A percentile compares a stretch with the other conserved stretches of the same genome.
Evolutionary conservation across 2,888 invertebrate species (phyloP).

Genomic region (Clitarchus hookeri): DNA sequence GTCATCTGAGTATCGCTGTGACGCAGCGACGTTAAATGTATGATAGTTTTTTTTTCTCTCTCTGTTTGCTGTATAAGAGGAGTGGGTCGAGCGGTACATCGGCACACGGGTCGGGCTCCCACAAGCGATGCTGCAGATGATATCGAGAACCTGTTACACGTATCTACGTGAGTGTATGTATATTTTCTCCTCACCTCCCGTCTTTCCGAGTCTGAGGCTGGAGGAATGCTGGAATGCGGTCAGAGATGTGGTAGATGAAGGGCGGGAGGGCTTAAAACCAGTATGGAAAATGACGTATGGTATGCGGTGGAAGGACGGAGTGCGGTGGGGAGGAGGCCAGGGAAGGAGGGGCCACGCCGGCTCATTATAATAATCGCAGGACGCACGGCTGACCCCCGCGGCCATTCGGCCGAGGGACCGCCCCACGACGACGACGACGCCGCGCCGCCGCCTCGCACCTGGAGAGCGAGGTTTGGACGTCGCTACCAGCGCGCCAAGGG

Average conservation of each 20-base stretch:
- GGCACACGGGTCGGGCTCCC: background rate
- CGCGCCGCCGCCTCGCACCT: background rate
- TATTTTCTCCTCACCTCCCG: background rate
- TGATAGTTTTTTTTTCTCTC: too few species aligned
- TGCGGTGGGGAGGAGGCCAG: background rate
- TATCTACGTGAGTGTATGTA: background rate
- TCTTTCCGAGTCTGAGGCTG: background rate
- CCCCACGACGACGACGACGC: background rate
- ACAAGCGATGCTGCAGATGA: background rate
- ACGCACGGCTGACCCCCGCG: slow-evolving; percentile 14
- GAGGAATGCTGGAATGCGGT: slow-evolving; percentile 8
- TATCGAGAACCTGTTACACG: background rate
- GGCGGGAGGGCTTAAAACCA: background rate
- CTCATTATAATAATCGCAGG: background rate
- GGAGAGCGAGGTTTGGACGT: background rate
- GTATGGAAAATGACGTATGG: slow-evolving; percentile 14
- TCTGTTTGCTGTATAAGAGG: background rate
- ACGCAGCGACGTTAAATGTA: too few species aligned
- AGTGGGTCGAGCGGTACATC: background rate
- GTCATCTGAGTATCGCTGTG: too few species aligned
- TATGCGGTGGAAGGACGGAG: background rate
- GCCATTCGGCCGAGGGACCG: background rate
- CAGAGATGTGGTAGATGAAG: background rate
- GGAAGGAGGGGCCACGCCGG: slow-evolving; percentile 5
- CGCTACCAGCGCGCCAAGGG: too few species aligned